Percentiles rank a stretch among this genome's conserved stretches.
Conservation (phyloP, 2,113 vertebrate genomes). For the Ceratotherium simum region DNA sequence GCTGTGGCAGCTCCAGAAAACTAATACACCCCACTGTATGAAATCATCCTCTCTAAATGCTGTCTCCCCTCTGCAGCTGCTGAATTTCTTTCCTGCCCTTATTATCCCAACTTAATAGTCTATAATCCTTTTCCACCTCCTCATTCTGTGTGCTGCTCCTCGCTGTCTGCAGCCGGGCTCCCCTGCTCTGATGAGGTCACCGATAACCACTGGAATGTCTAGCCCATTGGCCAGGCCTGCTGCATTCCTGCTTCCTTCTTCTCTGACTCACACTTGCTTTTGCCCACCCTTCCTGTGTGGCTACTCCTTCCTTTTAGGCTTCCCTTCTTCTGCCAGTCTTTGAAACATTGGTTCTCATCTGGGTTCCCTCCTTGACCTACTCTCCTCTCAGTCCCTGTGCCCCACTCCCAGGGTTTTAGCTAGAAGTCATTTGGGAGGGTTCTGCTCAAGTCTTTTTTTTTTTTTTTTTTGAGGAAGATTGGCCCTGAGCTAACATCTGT, state of each 20-base stretch:
- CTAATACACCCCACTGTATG: accelerated
- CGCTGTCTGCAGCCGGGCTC: accelerated
- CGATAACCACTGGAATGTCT: accelerated
- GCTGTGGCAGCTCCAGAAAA: neutral
- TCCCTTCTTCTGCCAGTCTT: neutral
- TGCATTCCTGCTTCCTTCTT: neutral
- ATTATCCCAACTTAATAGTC: too few species aligned
- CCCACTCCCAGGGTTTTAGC: neutral
- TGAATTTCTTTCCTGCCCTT: neutral
- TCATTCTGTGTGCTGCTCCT: neutral
- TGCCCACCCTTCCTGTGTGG: neutral
- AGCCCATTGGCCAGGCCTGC: neutral
- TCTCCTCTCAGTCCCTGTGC: accelerated
- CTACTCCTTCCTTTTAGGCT: neutral
- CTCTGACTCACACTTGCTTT: neutral
- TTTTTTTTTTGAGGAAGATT: too few species aligned
- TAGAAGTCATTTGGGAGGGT: neutral
- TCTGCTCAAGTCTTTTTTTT: neutral
- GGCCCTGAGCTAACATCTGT: too few species aligned
- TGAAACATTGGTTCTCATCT: neutral
- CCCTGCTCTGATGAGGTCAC: accelerated
- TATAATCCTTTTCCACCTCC: neutral
- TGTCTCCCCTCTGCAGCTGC: neutral
- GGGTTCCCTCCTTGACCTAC: neutral
- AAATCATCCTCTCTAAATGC: neutral